phyloP scores from a whole-genome alignment of 2,113 vertebrate species.

The Ceyx melanurus region DNA sequence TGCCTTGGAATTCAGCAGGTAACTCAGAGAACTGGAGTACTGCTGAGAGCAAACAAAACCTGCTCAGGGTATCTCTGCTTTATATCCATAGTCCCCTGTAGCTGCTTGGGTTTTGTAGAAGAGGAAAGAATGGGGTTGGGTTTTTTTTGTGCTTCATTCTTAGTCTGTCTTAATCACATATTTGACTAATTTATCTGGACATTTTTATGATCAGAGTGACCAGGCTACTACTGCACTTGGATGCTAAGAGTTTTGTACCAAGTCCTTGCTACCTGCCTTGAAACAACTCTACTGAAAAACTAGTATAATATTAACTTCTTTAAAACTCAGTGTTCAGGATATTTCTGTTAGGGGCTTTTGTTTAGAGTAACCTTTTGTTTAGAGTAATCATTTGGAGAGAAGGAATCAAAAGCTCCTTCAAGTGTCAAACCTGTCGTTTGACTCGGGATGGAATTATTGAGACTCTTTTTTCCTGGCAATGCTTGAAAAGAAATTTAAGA shows the following conservation, averaged over 20 bases:
- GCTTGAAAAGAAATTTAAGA: neutral
- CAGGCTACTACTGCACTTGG: neutral
- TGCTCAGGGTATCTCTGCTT: neutral
- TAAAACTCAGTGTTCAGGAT: neutral
- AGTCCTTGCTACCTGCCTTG: neutral
- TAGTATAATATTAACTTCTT: neutral
- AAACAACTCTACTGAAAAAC: neutral
- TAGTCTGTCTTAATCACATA: neutral
- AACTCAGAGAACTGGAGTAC: neutral
- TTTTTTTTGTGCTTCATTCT: neutral
- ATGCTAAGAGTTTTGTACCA: too few relatives aligned
- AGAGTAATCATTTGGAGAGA: neutral
- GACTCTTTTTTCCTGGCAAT: neutral
- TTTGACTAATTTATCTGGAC: neutral
- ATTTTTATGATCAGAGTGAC: neutral
- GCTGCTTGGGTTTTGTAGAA: neutral
- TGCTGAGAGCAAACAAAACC: neutral
- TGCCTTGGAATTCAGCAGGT: slow-evolving; percentile 99
- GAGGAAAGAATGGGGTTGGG: neutral
- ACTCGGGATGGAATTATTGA: neutral
- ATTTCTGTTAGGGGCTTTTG: neutral
- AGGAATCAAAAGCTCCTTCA: neutral
- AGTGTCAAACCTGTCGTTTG: neutral
- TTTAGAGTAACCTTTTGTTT: neutral
- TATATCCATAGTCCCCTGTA: neutral